Evolutionary conservation across 2,113 vertebrate genomes (phyloP), one percentile per base, ranked within the genome.

Genomic region (Condylura cristata): DNA sequence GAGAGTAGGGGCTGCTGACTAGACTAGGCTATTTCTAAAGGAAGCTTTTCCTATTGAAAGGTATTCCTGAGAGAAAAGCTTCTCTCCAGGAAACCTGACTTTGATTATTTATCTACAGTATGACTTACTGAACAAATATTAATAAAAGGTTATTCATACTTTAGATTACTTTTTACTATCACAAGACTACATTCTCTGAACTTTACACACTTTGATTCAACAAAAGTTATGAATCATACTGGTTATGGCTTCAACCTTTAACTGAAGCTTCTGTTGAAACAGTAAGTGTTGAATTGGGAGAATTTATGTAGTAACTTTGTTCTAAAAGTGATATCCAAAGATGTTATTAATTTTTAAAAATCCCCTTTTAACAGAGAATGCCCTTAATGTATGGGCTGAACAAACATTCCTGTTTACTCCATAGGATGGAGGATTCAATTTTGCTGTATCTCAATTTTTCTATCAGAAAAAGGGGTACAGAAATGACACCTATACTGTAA

Each of bases 111-210:
- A 98, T 98, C 97, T 96, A 90, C 6, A 86, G 30, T 97, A 96
- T 97, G 97, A 97, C 96, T 98, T 97, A 97, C 89, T 97, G 96
- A 98, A 96, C 89, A 98, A 98, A 98, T 96, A 98, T 94, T 98
- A 97, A 96, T 95, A 97, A 97, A 98, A 98, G 97, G 87, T 95
- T 98, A 94, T 88, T 98, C 95, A 34, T 76, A 97, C 70, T 93
- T 97, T 8, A 97, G 93, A 97, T 98, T 95, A 81, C 63, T 95
- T 98, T 96, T 96, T 95, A 93, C 85, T 96, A 96, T 98, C 97
- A 97, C 78, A 97, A 95, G 90, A 89, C 72, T 93, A 61, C 93
- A 87, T 41, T 84, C 85, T 93, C 92, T 97, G 95, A 98, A 97
- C 95, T 98, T 97, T 97, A 97, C 82, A 97, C 78, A 89, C 83